Evolutionary conservation across 2,113 vertebrate species (phyloP).

Genomic region (Xenotilapia longispinis): DNA sequence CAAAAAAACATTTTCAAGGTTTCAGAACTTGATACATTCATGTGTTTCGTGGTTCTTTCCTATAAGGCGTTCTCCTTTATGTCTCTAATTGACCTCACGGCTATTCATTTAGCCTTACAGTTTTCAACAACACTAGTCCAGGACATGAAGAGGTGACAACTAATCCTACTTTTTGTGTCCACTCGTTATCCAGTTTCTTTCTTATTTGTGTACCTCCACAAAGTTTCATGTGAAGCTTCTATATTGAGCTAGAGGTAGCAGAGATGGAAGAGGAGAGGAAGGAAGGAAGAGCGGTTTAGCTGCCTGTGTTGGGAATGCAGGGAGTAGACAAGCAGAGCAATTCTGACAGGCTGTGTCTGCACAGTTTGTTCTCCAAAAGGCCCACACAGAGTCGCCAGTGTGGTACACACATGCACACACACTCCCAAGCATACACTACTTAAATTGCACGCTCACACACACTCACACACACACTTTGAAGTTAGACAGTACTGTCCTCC

Average conservation of each 20-base stretch:
- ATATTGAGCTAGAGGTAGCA: not conserved
- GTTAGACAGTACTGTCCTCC: not conserved
- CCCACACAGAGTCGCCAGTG: constrained; percentile 49
- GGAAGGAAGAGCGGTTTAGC: not conserved
- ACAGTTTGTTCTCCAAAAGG: constrained; percentile 60
- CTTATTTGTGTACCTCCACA: not conserved
- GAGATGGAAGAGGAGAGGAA: not conserved
- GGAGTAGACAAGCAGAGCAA: constrained; percentile 41
- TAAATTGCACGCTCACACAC: not conserved
- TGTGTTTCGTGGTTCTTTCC: not conserved
- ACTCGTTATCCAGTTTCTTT: not conserved
- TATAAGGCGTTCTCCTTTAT: not conserved
- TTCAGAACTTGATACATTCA: not conserved
- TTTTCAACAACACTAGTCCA: not conserved
- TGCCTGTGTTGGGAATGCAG: constrained; percentile 36
- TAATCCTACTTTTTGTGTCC: not conserved
- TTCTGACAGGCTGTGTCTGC: constrained; percentile 64
- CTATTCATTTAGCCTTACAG: not conserved
- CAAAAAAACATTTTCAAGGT: not conserved
- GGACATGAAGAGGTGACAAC: not conserved
- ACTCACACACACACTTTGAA: not conserved
- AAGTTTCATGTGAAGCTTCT: constrained; percentile 17
- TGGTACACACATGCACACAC: not conserved
- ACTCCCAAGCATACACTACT: not conserved
- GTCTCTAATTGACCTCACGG: not conserved